Evolutionary conservation across 2,113 vertebrate species (phyloP).

Genomic region (Oreochromis spilurus): DNA sequence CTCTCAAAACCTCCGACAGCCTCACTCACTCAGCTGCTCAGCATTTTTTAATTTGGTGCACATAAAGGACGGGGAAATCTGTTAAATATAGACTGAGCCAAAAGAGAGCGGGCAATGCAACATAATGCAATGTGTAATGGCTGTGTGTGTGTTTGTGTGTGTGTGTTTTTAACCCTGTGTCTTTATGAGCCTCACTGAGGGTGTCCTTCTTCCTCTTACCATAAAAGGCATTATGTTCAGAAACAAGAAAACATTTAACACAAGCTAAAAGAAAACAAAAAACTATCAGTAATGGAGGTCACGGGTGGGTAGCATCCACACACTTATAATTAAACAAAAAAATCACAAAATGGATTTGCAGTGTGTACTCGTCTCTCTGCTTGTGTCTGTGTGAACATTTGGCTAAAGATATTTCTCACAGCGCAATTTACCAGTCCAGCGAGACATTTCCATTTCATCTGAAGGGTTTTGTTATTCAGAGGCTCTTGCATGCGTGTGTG

Average conservation of each 20-base stretch:
- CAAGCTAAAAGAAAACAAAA: conserved; percentile 7
- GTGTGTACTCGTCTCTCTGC: conserved; percentile 9
- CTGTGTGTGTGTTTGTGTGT: not conserved
- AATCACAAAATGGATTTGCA: conserved; percentile 33
- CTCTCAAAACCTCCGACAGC: conserved; percentile 14
- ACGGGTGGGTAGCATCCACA: not conserved
- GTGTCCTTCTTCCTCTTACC: not conserved
- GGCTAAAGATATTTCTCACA: conserved; percentile 57
- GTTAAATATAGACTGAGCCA: not conserved
- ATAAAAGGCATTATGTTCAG: not conserved
- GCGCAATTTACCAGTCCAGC: conserved; percentile 54
- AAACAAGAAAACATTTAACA: conserved; percentile 13
- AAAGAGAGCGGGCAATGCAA: not conserved
- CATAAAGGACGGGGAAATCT: not conserved
- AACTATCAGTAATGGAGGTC: conserved; percentile 4
- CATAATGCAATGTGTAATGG: not conserved
- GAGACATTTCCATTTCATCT: conserved; percentile 57
- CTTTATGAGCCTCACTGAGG: not conserved
- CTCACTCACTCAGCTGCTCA: not conserved
- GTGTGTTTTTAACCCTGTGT: not conserved
- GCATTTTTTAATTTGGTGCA: not conserved
- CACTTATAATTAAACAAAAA: conserved; percentile 34
- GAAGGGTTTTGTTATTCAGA: conserved; percentile 55
- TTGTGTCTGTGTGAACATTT: conserved; percentile 32
- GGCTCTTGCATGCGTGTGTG: not conserved